Conservation (phyloP, 64 coral and sea anemone species). For the Montipora capricornis region DNA sequence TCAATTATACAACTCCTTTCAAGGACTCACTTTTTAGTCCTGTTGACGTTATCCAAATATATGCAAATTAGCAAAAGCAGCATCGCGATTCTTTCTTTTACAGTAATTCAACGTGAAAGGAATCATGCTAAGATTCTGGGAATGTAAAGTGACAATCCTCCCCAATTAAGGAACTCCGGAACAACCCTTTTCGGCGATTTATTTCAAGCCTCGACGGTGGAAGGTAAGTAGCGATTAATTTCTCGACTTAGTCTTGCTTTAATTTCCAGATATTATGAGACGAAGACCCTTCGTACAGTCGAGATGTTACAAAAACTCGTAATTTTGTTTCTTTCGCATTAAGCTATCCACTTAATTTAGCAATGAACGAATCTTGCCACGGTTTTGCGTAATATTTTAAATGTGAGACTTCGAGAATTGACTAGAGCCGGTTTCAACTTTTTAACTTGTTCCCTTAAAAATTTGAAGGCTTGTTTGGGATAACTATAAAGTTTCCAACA, state of each 20-base stretch:
- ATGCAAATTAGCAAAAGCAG: not conserved
- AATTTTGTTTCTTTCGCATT: not conserved
- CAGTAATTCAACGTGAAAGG: not conserved
- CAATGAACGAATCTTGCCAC: not conserved
- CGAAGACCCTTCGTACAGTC: not conserved
- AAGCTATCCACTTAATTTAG: not conserved
- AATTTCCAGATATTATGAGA: not conserved
- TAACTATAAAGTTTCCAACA: too few relatives aligned
- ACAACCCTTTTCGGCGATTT: not conserved
- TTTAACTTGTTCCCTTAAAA: too few relatives aligned
- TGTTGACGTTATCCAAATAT: not conserved
- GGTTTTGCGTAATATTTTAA: not conserved
- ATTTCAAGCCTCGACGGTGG: not conserved
- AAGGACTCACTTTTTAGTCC: not conserved
- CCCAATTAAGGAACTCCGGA: not conserved
- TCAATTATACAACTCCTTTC: conserved; percentile 7
- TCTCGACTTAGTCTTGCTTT: not conserved
- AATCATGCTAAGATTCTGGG: not conserved
- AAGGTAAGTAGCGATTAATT: conserved; percentile 1
- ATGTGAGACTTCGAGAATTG: not conserved
- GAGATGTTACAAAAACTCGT: not conserved
- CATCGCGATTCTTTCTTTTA: not conserved
- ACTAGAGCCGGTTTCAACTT: not conserved
- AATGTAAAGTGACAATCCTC: not conserved
- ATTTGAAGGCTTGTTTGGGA: too few relatives aligned